Conservation (phyloP, 2,113 vertebrate genomes). For the Barbus barbus region DNA sequence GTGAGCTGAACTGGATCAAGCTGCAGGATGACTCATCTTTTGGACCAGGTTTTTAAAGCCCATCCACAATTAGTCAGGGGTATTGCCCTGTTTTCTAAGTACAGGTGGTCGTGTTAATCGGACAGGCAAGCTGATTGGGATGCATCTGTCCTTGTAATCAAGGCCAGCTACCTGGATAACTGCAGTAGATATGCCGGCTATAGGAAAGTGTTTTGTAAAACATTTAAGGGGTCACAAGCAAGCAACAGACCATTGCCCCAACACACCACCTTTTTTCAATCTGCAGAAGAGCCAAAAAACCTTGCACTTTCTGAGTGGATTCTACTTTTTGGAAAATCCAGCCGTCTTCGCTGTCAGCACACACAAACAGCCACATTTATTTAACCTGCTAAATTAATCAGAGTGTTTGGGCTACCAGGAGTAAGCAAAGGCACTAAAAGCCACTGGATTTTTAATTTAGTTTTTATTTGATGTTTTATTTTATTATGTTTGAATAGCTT, state of each 20-base stretch:
- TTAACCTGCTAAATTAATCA: conserved; percentile 58
- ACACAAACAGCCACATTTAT: conserved; percentile 63
- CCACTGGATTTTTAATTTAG: neutral
- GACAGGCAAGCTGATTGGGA: neutral
- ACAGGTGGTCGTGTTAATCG: conserved; percentile 4
- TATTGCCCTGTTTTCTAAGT: conserved; percentile 20
- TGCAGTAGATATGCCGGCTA: neutral
- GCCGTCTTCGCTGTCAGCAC: conserved; percentile 30
- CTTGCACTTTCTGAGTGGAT: neutral
- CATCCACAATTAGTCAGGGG: conserved; percentile 7
- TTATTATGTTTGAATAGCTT: no score
- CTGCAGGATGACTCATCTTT: conserved; percentile 57
- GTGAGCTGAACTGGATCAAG: conserved; percentile 29
- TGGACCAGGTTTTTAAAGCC: conserved; percentile 33
- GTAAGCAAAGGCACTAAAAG: conserved; percentile 31
- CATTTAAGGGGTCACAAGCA: neutral
- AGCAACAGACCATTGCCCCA: neutral
- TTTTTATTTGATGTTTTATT: neutral
- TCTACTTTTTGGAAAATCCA: neutral
- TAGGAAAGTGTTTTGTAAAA: neutral
- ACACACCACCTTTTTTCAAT: neutral
- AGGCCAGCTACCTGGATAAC: neutral
- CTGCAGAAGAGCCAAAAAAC: neutral
- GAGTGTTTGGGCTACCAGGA: conserved; percentile 51
- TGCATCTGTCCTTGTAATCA: conserved; percentile 15